A percentile compares a stretch with the other conserved stretches of the same genome.
phyloP scores from a whole-genome alignment of 2,113 vertebrate genomes.

The Ramphastos sulfuratus region DNA sequence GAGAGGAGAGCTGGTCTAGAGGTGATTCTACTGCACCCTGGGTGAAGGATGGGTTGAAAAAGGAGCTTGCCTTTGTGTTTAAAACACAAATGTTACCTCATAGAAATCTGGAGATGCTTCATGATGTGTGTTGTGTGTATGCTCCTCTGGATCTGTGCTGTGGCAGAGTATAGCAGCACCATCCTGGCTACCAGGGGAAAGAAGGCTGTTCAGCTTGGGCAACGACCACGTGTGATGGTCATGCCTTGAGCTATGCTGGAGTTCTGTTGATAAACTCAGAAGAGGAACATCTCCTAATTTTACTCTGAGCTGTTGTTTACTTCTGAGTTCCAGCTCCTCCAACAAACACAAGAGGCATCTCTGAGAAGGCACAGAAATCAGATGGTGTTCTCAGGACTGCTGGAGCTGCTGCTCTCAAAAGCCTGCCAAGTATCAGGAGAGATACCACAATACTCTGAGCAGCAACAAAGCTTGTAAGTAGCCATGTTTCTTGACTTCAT shows the following conservation, averaged over 20 bases:
- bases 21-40: background rate
- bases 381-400: background rate
- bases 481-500: background rate
- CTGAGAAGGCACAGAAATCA: background rate
- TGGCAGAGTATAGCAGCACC: background rate
- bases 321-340: background rate
- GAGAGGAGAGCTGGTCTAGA: background rate
- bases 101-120: background rate
- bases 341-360: background rate
- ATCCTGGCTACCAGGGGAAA: accelerated
- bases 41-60: background rate
- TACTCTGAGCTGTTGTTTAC: background rate
- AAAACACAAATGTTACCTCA: background rate
- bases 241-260: too few relatives aligned
- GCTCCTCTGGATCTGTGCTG: accelerated
- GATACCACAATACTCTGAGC: background rate
- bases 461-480: background rate
- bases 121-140: accelerated
- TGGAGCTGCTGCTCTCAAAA: background rate
- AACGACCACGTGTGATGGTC: accelerated
- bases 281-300: background rate
- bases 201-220: too few relatives aligned
- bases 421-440: background rate
- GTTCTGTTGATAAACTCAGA: background rate
- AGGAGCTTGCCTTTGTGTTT: background rate